These are phyloP conservation scores for Dryobotodes eremita DNA, from an alignment of 2,888 invertebrate species.

Conservation along the genomic window DNA sequence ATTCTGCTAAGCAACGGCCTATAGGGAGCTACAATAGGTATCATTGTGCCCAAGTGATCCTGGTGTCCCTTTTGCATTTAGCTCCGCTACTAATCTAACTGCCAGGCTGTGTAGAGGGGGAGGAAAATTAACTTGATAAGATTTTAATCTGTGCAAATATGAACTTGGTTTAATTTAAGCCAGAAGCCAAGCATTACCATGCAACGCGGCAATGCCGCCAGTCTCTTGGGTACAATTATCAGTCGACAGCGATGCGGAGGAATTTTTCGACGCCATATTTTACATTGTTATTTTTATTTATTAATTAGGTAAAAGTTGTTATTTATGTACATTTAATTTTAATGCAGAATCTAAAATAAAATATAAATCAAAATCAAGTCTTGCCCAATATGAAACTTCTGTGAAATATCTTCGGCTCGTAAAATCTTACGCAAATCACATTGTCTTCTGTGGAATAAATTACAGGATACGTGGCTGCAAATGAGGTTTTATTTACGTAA, in stretches of 20 bases:
- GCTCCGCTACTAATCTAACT: background rate
- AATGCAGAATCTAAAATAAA: too few relatives aligned
- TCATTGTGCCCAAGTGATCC: background rate
- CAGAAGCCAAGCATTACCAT: background rate
- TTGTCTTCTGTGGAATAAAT: conserved; percentile 30
- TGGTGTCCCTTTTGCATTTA: background rate
- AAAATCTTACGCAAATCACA: conserved; percentile 26
- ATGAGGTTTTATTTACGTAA: conserved; percentile 26
- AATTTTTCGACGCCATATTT: background rate
- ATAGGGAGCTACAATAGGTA: background rate
- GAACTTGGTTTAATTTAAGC: background rate
- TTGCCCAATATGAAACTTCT: conserved; percentile 10
- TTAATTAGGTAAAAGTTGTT: background rate
- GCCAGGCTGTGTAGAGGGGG: background rate
- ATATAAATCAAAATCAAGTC: too few relatives aligned
- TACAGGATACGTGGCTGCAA: conserved; percentile 15
- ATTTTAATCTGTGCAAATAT: background rate
- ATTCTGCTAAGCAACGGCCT: background rate
- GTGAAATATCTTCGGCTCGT: too few relatives aligned
- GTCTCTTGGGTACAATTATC: background rate
- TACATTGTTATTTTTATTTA: background rate
- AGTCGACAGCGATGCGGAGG: background rate
- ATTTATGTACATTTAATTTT: background rate
- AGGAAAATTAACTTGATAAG: too few relatives aligned
- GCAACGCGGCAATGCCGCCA: background rate